Conservation (phyloP, 2,888 invertebrate genomes). For the Leptopilina myrica region DNA sequence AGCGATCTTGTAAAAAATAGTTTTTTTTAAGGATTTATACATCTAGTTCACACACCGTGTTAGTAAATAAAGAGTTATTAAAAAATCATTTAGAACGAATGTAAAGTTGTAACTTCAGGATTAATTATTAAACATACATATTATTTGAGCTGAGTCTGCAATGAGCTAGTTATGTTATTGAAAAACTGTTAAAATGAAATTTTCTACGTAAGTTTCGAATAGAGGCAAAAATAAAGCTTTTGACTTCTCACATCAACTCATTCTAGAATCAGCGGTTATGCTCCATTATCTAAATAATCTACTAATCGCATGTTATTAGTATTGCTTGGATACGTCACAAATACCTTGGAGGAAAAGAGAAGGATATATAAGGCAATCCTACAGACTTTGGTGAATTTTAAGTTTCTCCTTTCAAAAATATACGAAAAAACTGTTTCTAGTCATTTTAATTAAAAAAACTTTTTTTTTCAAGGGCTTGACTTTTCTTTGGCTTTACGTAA, state of each 20-base stretch:
- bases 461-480: neutral
- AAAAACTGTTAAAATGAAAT: neutral
- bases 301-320: conserved; percentile 55
- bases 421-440: neutral
- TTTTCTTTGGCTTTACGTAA: too few relatives aligned
- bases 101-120: conserved; percentile 29
- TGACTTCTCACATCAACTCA: conserved; percentile 27
- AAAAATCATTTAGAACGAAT: conserved; percentile 7
- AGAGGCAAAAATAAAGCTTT: neutral
- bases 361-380: conserved; percentile 55
- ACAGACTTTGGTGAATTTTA: conserved; percentile 43
- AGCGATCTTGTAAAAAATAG: neutral
- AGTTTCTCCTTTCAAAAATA: neutral
- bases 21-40: neutral
- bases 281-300: conserved; percentile 38
- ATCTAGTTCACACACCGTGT: neutral
- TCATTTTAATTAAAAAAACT: neutral
- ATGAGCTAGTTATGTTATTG: conserved; percentile 26
- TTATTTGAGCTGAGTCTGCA: conserved; percentile 28
- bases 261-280: conserved; percentile 34
- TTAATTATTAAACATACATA: neutral
- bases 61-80: neutral
- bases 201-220: conserved; percentile 6
- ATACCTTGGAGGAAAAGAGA: conserved; percentile 55
- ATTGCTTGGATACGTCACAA: conserved; percentile 54